Base-by-base conservation (phyloP, 2,888 invertebrate genomes). In the Drosophila acutilabella region DNA sequence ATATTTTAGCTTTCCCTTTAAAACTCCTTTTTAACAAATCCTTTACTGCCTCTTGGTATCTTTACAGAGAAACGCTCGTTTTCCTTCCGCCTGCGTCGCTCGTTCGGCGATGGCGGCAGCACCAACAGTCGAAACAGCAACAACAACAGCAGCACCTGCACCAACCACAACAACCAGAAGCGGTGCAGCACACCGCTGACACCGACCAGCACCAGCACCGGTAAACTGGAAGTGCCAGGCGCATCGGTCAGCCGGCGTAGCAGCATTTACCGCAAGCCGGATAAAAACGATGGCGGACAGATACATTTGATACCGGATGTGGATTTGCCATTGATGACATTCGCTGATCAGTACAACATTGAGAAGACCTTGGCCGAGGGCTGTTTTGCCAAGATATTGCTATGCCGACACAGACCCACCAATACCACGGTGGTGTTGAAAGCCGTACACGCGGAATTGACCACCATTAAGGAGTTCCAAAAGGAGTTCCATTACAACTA, bases 401-500 rank as follows among this genome's bases (percentile, higher is more conserved):
- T 96, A 48, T 95, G 95, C 7, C 93, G 91, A 1, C 94, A 94
- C 83, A 91, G 93, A 11, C 92, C 93, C 42, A 94, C 95, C 38
- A 94, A 95, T 75, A 94, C 94, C 2, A 93, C 94, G 36, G 95
- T 96, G 47, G 96, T 96, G 0, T 92, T 96, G 10, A 96, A 96
- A 88, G 94, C 94, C 0, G 93, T 95, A 1, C 94, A 94, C 79
- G 94, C 94, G 3, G 94, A 94, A 71, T 87, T 94, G 41, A 94
- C 94, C 3, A 93, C 93, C 2, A 91, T 93, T 33, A 94, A 93
- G 77, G 94, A 96, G 87, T 96, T 96, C 90, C 94, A 94, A 82
- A 93, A 95, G 47, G 96, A 96, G 90, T 96, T 95, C 89, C 95
- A 96, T 88, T 96, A 95, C 91, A 96, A 95, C 76, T 96, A 96